Conservation (phyloP, 1,140 invertebrate species). For the Heliconius congener region DNA sequence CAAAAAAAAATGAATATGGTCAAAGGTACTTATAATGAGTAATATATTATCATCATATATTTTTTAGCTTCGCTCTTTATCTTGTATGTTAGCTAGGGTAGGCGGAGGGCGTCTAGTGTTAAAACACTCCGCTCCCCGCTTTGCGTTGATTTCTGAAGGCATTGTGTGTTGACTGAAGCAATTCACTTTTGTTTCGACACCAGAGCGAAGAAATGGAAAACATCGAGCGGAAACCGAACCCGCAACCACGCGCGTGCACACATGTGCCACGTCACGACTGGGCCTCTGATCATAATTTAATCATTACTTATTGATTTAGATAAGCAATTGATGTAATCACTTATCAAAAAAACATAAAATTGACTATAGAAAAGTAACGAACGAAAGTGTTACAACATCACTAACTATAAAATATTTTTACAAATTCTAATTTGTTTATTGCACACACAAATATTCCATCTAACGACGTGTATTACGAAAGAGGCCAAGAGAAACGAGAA, state of each 20-base stretch:
- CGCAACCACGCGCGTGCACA: too few relatives aligned
- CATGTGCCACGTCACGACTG: too few relatives aligned
- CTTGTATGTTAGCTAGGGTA: too few relatives aligned
- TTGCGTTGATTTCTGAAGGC: too few relatives aligned
- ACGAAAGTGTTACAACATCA: slow-evolving; percentile 2
- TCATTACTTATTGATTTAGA: not conserved
- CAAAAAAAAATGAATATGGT: not conserved
- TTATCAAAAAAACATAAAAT: not conserved
- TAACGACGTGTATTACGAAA: slow-evolving; percentile 10
- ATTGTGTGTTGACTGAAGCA: too few relatives aligned
- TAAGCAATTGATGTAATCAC: not conserved
- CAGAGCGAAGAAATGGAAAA: too few relatives aligned
- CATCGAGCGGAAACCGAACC: too few relatives aligned
- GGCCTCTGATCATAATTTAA: too few relatives aligned
- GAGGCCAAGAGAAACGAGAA: slow-evolving; percentile 16
- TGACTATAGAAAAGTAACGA: not conserved
- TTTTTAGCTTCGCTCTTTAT: not conserved
- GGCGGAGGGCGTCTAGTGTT: too few relatives aligned
- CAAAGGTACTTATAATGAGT: not conserved
- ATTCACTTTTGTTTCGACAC: too few relatives aligned
- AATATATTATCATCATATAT: not conserved
- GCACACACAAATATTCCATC: not conserved
- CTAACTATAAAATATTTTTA: slow-evolving; percentile 19
- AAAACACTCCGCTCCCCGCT: too few relatives aligned
- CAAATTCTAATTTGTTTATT: slow-evolving; percentile 20